Base-by-base conservation (phyloP, 1,140 invertebrate genomes). In the Monomorium pharaonis region DNA sequence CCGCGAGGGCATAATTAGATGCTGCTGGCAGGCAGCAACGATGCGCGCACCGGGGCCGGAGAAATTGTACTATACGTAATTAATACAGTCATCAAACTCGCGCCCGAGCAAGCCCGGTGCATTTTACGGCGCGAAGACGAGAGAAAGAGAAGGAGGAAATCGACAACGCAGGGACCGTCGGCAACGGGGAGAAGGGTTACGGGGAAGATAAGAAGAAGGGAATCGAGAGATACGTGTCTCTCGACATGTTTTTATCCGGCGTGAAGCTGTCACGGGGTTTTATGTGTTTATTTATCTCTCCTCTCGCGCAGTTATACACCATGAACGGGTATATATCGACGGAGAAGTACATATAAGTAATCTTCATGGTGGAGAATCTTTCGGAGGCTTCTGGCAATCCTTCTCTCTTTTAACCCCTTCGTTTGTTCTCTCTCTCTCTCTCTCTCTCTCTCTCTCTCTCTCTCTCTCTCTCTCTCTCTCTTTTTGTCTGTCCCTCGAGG, bases 231-330 rank as follows among this genome's bases (percentile, higher is more conserved):
- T 90, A 90, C 89, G 88, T 87, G 87, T 90, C 87, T 89, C 84
- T 86, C 89, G 80, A 87, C 86, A 62, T 84, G 90, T 92, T 92
- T 92, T 92, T 92, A 91, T 87, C 81, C 80, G 30, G 49, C 90
- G 88, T 84, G 88, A 90, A 91, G 88, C 91, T 92, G 91, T 92
- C 91, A 92, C 84, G 62, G 60, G 33, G 72, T 92, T 90, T 92
- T 89, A 92, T 85, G 84, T 90, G 85, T 92, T 92, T 92, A 92
- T 92, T 92, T 92, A 90, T 92, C 91, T 89, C 86, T 83, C 60
- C 51, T 30, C 65, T 90, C 51, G 42, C 21, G 49, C 65, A 60
- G 14, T 30, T n/a, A 81, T 75, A 72, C 80, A 49, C 62, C 74
- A 24, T 47, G 69, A 65, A 49, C n/a, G 27, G 47, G 10, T 84